Evolutionary conservation across 2,113 vertebrate genomes (phyloP), one percentile per base, ranked within the genome.

Genomic region (Sander lucioperca): DNA sequence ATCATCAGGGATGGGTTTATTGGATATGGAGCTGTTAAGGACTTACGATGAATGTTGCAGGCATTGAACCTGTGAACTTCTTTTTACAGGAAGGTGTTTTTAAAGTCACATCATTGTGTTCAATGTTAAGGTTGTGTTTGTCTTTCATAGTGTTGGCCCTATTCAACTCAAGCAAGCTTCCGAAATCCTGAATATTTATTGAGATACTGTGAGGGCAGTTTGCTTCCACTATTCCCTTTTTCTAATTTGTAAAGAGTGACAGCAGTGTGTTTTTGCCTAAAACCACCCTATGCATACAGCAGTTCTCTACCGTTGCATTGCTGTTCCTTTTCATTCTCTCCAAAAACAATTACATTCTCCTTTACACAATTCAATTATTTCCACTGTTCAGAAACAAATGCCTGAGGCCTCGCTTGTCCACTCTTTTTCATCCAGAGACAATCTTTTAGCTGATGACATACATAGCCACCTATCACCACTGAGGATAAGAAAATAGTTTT

Each of bases 321-420:
- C 61, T 53, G 33, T 8, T 83, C 23, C 59, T 53, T 76, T 82
- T 75, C 56, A 61, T 88, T 84, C 80, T 90, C 70, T 64, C 63
- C 79, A 85, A 48, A 86, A 88, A 93, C 87, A 92, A 90, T 92
- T 93, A 89, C 78, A 80, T 82, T 89, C 88, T 89, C 73, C 77
- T 88, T 88, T 90, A 91, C 87, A 92, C 61, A 88, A 92, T 91
- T 90, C 89, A 92, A 88, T 93, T 93, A 90, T 90, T 89, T 90
- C 80, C 85, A 76, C 33, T 65, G 56, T 78, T 86, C 66, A 62
- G 54, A 80, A 88, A 88, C 72, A 75, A 39, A 15, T 69, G 89
- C 91, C 88, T 0, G 39, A 69, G 86, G 93, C 85, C 45, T 66
- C 48, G 66, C 89, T 87, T 79, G 84, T 89, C 84, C 62, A 59